phyloP scores from a whole-genome alignment of 2,888 invertebrate species.

The Hypena proboscidalis region DNA sequence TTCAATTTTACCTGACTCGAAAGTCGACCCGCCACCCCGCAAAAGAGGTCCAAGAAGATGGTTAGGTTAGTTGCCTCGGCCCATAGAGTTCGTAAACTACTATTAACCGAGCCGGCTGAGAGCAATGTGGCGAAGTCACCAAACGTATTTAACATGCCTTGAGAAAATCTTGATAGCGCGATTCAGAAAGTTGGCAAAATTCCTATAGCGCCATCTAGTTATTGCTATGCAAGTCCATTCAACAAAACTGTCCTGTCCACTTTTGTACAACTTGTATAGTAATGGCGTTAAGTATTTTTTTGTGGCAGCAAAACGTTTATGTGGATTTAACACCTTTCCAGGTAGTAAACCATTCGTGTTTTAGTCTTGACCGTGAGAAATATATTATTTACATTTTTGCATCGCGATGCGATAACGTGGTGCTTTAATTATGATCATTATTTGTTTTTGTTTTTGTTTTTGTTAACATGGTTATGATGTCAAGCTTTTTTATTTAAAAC shows the following conservation, averaged over 20 bases:
- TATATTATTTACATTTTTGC: neutral
- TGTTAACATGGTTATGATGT: no score
- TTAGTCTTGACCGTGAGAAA: slow-evolving; percentile 19
- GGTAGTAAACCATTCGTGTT: neutral
- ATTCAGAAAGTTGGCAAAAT: slow-evolving; percentile 39
- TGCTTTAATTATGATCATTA: no score
- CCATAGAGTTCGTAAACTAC: slow-evolving; percentile 88
- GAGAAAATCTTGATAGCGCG: slow-evolving; percentile 49
- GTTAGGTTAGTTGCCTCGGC: slow-evolving; percentile 83
- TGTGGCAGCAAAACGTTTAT: slow-evolving; percentile 4
- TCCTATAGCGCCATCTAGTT: slow-evolving; percentile 53
- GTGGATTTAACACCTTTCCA: slow-evolving; percentile 14
- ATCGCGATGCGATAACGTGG: no score
- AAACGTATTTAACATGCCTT: slow-evolving; percentile 44
- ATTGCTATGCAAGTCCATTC: no score
- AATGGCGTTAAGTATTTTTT: neutral
- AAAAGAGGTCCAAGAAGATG: slow-evolving; percentile 81
- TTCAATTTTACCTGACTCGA: slow-evolving; percentile 81
- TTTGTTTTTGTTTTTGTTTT: no score
- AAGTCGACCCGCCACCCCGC: slow-evolving; percentile 77
- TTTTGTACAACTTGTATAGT: neutral
- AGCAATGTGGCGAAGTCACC: slow-evolving; percentile 45
- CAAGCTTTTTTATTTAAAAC: no score
- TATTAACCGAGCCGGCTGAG: slow-evolving; percentile 92
- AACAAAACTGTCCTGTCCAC: slow-evolving; percentile 77